Evolutionary conservation across 2,888 invertebrate genomes (phyloP).

Genomic region (Bhutanitis thaidina): DNA sequence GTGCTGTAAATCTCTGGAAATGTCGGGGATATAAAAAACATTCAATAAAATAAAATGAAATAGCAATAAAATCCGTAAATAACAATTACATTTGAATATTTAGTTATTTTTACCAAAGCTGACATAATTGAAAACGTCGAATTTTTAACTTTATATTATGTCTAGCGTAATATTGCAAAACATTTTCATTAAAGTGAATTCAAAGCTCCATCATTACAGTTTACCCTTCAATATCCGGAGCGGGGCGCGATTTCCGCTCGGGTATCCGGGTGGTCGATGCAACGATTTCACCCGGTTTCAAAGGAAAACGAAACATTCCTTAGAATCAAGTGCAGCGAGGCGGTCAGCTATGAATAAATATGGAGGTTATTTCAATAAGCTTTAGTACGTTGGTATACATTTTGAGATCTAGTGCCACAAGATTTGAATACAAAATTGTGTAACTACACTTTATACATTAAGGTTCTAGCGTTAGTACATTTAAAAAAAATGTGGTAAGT

Average conservation of each 20-base stretch:
- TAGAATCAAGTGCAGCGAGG: constrained; percentile 31
- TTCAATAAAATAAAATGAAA: no score
- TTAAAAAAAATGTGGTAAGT: no score
- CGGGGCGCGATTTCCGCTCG: constrained; percentile 33
- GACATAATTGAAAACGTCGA: no score
- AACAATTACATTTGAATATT: no score
- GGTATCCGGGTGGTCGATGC: constrained; percentile 24
- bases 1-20: no score
- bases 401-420: constrained; percentile 12
- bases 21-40: no score
- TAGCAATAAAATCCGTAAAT: no score
- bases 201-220: constrained; percentile 26
- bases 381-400: constrained; percentile 25
- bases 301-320: constrained; percentile 40
- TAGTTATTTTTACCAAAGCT: no score
- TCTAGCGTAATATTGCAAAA: no score
- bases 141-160: no score
- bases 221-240: constrained; percentile 43
- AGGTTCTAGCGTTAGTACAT: no score
- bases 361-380: constrained; percentile 25
- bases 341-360: constrained; percentile 27
- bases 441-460: no score
- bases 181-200: constrained; percentile 13
- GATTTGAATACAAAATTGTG: constrained; percentile 9
- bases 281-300: constrained; percentile 31